Conservation (phyloP, 2,888 invertebrate genomes). For the Acleris holmiana region DNA sequence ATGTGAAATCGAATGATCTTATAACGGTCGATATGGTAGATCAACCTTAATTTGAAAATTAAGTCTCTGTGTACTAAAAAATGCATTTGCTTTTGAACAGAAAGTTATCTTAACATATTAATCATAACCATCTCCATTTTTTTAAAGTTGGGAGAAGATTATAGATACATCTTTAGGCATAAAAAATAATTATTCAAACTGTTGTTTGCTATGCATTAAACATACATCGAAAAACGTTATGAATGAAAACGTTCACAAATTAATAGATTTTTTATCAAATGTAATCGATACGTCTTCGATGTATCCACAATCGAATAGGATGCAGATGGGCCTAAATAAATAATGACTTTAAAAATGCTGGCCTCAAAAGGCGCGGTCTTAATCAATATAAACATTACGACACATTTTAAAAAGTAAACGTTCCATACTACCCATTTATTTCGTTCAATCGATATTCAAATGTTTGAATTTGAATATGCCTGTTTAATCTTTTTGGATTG, state of each 20-base stretch:
- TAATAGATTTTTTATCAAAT: conserved; percentile 53
- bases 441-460: conserved; percentile 10
- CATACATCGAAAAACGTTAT: too few species aligned
- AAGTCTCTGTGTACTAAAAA: too few species aligned
- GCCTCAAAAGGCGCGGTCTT: conserved; percentile 32
- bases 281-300: conserved; percentile 57
- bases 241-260: conserved; percentile 38
- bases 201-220: too few species aligned
- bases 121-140: too few species aligned
- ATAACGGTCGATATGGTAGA: not conserved
- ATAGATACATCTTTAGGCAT: too few species aligned
- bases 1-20: conserved; percentile 3
- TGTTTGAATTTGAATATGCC: not conserved
- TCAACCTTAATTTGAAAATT: not conserved
- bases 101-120: too few species aligned
- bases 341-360: conserved; percentile 45
- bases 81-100: too few species aligned
- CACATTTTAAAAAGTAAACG: conserved; percentile 18
- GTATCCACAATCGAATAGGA: conserved; percentile 48
- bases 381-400: conserved; percentile 25
- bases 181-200: too few species aligned
- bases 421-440: not conserved
- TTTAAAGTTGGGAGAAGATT: too few species aligned
- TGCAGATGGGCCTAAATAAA: conserved; percentile 61
- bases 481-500: not conserved